Evolutionary conservation across 2,113 vertebrate species (phyloP), one percentile per base, ranked within the genome.

Genomic region (Cricetomys ansorgei): DNA sequence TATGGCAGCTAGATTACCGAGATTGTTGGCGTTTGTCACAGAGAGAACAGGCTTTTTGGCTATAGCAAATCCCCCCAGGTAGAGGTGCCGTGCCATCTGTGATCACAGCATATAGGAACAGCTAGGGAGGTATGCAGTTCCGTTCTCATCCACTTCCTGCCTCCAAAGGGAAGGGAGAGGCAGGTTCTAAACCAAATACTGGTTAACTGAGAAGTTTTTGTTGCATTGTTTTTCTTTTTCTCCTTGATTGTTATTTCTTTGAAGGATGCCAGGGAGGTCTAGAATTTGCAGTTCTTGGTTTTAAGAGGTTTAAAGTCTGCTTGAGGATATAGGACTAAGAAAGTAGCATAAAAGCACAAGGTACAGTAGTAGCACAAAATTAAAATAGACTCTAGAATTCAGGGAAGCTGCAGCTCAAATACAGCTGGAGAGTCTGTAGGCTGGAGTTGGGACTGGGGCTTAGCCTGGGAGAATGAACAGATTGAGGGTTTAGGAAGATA

Each of bases 1-100:
- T 98, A 97, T 98, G 97, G 96, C 96, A 97, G 67, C 96, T 94
- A 95, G 95, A 97, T 97, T 94, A 92, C 96, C 91, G 95, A 83
- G 92, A 97, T 69, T 88, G 96, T 79, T 97, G 96, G 85, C 76
- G 3, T 94, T 97, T 89, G 94, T 97, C 95, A 96, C 97, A 94
- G 87, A 89, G 64, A 94, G 96, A 77, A n/a, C 91, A 92, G 92
- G 86, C 67, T 96, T 97, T 94, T 96, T 94, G 97, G 97, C 96
- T 94, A 91, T 87, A 95, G 95, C 76, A 91, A 89, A 90, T 91
- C 69, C 77, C 88, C 67, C 88, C 81, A 95, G 86, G 96, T 95
- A 95, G 96, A 89, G 73, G 81, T 96, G 88, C 96, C 55, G 59
- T 64, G 73, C 97, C 96, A 97, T 98, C 97, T 97, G 96, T 97